Evolutionary conservation across 2,113 vertebrate genomes (phyloP), one percentile per base, ranked within the genome.

Genomic region (Zapornia atra): DNA sequence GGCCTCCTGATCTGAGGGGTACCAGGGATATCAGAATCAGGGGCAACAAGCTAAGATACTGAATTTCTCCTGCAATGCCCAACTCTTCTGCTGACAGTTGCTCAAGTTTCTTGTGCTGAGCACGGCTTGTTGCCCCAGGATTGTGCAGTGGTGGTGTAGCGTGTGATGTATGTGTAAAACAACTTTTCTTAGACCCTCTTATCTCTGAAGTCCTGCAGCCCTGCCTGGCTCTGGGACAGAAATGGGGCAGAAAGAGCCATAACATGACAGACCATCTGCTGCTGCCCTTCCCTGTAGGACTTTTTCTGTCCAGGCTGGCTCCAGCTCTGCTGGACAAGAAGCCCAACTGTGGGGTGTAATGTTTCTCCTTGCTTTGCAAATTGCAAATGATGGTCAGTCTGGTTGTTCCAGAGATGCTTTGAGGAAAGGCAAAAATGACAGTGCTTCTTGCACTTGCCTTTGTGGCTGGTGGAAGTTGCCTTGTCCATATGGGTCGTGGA

Each of bases 401-500:
- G 15, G 8, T 18, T 42, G 14, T 15, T 77, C 2, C 6, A 77
- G 61, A 82, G 7, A 9, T 38, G 4, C 11, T 85, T 21, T 33
- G 31, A 65, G 16, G 50, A 79, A 85, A 44, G 31, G 17, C 21
- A 42, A 33, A 26, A 71, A 28, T 33, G 15, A 15, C 0, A 1
- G 25, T 66, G n/a, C 5, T 85, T 3, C 38, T 73, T 38, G 14
- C 22, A 8, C 20, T 42, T 73, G 15, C 29, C 10, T 51, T 40
- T 19, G 16, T 60, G 48, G 26, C 44, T 63, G 38, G 13, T 26
- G 31, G 21, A 69, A 17, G 26, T 10, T 5, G 2, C 31, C 11
- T 22, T 46, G 34, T 36, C 51, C 2, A 0, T 4, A 5, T 0
- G 4, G 57, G 40, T 16, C 5, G 0, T 25, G 28, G 20, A 36